phyloP scores from a whole-genome alignment of 1,140 invertebrate genomes.

The Procambarus virginalis region DNA sequence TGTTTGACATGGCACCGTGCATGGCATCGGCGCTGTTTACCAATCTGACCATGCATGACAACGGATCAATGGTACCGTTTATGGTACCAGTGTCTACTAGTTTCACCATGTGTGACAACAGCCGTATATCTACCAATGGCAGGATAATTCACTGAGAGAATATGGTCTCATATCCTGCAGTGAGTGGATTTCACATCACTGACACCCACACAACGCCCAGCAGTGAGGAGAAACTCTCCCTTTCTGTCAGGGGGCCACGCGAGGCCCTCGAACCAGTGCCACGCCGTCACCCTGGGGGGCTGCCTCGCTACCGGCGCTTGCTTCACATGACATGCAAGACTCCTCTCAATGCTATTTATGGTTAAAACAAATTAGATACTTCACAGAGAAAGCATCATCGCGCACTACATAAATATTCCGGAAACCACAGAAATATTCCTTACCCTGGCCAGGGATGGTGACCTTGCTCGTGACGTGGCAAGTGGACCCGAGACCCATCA shows the following conservation, averaged over 20 bases:
- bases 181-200: not conserved
- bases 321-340: constrained; percentile 52
- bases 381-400: constrained; percentile 64
- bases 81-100: not conserved
- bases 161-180: not conserved
- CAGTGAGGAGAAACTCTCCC: not conserved
- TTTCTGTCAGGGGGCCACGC: not conserved
- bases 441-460: constrained; percentile 55
- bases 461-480: constrained; percentile 5
- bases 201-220: not conserved
- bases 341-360: constrained; percentile 58
- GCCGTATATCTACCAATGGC: not conserved
- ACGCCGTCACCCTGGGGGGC: not conserved
- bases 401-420: constrained; percentile 66
- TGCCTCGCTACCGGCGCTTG: constrained; percentile 20
- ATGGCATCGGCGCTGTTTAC: too few species aligned
- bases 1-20: too few species aligned
- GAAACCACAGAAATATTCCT: constrained; percentile 63
- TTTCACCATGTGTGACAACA: not conserved
- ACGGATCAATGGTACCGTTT: not conserved
- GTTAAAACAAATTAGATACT: constrained; percentile 64
- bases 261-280: not conserved
- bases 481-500: not conserved
- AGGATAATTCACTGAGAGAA: not conserved
- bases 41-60: not conserved